These are phyloP conservation scores for Bujurquina vittata DNA, from an alignment of 2,113 vertebrate genomes.

Conservation along the genomic window DNA sequence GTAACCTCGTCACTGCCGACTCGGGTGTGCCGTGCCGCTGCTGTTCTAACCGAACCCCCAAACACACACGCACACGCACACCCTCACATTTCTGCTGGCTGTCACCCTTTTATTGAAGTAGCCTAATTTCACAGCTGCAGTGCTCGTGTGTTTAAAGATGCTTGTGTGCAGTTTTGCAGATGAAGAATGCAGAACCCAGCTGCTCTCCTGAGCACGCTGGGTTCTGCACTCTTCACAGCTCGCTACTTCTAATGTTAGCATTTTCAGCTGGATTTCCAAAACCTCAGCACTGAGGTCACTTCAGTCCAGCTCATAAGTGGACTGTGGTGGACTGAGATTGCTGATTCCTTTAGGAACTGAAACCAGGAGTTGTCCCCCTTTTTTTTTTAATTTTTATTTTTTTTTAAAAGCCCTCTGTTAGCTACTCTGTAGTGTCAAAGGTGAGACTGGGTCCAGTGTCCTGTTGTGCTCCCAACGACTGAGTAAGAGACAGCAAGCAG, in stretches of 20 bases:
- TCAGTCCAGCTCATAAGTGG: conserved; percentile 6
- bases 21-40: conserved; percentile 1
- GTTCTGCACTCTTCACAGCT: conserved; percentile 72
- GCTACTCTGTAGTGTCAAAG: neutral
- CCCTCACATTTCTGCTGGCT: conserved; percentile 51
- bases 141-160: conserved; percentile 43
- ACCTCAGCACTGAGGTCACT: conserved; percentile 2
- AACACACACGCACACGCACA: neutral
- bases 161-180: conserved; percentile 50
- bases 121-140: conserved; percentile 30
- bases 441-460: neutral
- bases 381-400: neutral
- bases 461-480: neutral
- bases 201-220: conserved; percentile 32
- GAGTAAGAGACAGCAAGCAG: neutral
- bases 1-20: conserved; percentile 85
- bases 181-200: conserved; percentile 73
- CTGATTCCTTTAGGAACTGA: conserved; percentile 23
- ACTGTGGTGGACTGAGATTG: neutral
- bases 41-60: conserved; percentile 27
- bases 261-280: conserved; percentile 40
- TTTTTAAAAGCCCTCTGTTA: conserved; percentile 1
- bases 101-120: conserved; percentile 18
- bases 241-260: conserved; percentile 2
- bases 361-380: neutral